Evolutionary conservation across 2,888 invertebrate species (phyloP), one percentile per base, ranked within the genome.

Genomic region (Eudemis profundana): DNA sequence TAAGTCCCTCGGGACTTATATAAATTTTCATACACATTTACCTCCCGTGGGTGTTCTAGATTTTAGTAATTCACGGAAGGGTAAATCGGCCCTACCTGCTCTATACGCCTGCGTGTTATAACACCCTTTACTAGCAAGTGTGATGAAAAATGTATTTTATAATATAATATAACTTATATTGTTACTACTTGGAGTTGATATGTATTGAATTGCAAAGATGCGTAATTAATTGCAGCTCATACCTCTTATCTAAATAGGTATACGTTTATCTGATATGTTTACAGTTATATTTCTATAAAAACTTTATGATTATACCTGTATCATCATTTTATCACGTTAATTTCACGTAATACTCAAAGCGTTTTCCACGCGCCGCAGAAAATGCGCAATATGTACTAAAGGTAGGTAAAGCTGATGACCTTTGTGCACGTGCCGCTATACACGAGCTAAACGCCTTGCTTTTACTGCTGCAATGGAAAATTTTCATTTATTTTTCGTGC

Each of bases 401-500:
- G 12, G 42, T 49, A 38, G 29, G 47, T 33, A 44, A 33, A 23
- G 53, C 46, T 53, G 53, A 46, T 27, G 59, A 47, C 65, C 65
- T 53, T 53, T 29, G 74, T 81, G 75, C 86, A 86, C 86, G 85
- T 85, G 86, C 78, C 72, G 67, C 49, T 71, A 66, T 72, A 73
- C 71, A 49, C 68, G 65, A 71, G 65, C 74, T 71, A 72, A 74
- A 74, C 74, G 75, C 77, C 73, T 79, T 79, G 79, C 83, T 83
- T 85, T 80, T 75, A 78, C 76, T 73, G 71, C 78, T 77, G 84
- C 84, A 83, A 81, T 83, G 82, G 81, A 85, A 84, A 83, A 75
- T 83, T 86, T 59, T 88, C 78, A 88, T 87, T 84, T 73, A 73
- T 79, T 84, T 85, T 86, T 81, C 84, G 81, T 85, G 86, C 78